Conservation (phyloP, 2,888 invertebrate species). For the Patella pellucida region DNA sequence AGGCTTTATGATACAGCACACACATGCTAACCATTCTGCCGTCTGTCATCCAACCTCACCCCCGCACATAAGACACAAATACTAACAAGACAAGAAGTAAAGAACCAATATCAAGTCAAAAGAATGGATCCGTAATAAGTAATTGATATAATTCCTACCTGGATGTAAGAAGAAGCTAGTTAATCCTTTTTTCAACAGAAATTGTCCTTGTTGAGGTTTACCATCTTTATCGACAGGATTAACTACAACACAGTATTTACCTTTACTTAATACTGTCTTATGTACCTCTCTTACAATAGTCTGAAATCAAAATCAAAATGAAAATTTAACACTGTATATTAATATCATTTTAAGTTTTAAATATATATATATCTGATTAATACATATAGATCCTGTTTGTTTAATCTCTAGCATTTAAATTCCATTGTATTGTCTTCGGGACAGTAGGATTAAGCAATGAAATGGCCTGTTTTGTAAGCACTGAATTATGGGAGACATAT, state of each 20-base stretch:
- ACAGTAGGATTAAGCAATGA: slow-evolving; percentile 1
- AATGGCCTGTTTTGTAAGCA: neutral
- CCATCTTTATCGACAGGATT: slow-evolving; percentile 52
- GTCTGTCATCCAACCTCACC: no score
- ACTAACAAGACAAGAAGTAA: neutral
- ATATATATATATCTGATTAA: neutral
- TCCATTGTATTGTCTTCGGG: neutral
- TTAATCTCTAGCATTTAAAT: neutral
- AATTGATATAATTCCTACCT: slow-evolving; percentile 39
- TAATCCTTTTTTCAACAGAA: slow-evolving; percentile 53
- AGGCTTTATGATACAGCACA: no score
- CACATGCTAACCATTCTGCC: no score
- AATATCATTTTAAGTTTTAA: neutral
- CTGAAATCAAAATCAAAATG: slow-evolving; percentile 30
- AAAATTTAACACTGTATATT: neutral
- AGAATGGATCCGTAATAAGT: no score
- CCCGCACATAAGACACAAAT: no score
- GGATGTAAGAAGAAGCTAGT: slow-evolving; percentile 63
- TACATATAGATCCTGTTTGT: neutral
- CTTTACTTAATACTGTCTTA: slow-evolving; percentile 50
- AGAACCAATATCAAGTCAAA: neutral
- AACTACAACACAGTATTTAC: slow-evolving; percentile 60
- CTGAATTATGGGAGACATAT: no score
- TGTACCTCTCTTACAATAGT: slow-evolving; percentile 46
- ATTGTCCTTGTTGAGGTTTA: slow-evolving; percentile 55